Evolutionary conservation across 2,797 vertebrate species (phyloP).

Genomic region (Tachyglossus aculeatus): DNA sequence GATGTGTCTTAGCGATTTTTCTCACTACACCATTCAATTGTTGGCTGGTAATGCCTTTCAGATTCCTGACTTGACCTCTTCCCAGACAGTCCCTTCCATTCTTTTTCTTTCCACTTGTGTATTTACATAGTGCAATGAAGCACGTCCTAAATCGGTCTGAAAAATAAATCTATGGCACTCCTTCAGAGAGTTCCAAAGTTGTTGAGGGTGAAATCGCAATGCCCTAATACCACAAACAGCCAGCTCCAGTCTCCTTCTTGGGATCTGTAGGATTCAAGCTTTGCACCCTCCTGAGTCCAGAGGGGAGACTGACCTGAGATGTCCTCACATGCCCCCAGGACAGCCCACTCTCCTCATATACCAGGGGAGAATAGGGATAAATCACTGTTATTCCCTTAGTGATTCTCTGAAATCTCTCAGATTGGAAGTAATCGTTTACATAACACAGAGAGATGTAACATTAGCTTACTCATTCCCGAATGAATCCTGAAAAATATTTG

Average conservation of each 20-base stretch:
- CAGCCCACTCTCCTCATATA: slow-evolving; percentile 13
- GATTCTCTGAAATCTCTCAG: slow-evolving; percentile 21
- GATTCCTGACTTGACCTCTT: slow-evolving; percentile 40
- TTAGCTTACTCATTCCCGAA: slow-evolving; percentile 72
- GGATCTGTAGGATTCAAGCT: slow-evolving; percentile 1
- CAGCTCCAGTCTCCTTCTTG: neutral
- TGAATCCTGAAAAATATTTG: slow-evolving; percentile 68
- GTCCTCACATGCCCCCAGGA: slow-evolving; percentile 51
- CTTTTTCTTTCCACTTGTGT: slow-evolving; percentile 41
- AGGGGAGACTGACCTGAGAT: slow-evolving; percentile 10
- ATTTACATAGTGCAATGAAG: slow-evolving; percentile 45
- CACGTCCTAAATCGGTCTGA: slow-evolving; percentile 14
- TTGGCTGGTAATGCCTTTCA: neutral
- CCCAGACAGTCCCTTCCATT: slow-evolving; percentile 21
- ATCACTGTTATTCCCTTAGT: slow-evolving; percentile 37
- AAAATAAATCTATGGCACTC: slow-evolving; percentile 35
- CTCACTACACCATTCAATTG: slow-evolving; percentile 20
- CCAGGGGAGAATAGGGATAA: neutral
- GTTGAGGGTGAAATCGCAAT: slow-evolving; percentile 36
- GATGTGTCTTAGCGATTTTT: no score
- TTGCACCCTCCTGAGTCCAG: slow-evolving; percentile 31
- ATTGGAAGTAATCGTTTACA: slow-evolving; percentile 60
- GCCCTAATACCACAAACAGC: slow-evolving; percentile 22
- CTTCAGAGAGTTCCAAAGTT: slow-evolving; percentile 42
- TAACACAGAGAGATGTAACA: slow-evolving; percentile 61